A percentile compares a stretch with the other conserved stretches of the same genome.
These are phyloP conservation scores for Siniperca undulata DNA, from an alignment of 2,797 vertebrate genomes.

Conservation along the genomic window DNA sequence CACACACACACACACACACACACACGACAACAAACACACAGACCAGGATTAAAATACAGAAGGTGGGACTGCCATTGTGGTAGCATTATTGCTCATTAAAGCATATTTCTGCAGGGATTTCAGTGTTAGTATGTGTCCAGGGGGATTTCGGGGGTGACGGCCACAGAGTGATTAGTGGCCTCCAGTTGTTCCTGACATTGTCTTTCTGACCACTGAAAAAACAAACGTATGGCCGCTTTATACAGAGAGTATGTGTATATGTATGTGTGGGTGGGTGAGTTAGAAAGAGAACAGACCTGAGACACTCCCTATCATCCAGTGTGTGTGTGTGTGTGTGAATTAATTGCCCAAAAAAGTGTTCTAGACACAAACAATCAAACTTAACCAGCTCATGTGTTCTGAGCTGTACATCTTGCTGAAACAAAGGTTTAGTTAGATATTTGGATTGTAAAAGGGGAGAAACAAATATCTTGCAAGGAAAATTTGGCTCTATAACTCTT, in stretches of 20 bases:
- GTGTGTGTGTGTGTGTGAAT: background rate
- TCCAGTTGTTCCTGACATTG: conserved; percentile 74
- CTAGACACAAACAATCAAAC: background rate
- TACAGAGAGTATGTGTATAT: background rate
- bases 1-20: background rate
- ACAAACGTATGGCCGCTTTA: conserved; percentile 49
- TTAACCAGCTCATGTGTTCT: background rate
- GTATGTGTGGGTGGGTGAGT: background rate
- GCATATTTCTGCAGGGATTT: conserved; percentile 73
- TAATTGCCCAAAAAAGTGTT: background rate
- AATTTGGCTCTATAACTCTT: background rate
- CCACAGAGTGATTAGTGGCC: conserved; percentile 62
- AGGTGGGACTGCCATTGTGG: conserved; percentile 70
- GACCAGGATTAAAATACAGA: conserved; percentile 75
- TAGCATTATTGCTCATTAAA: conserved; percentile 78
- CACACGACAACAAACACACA: conserved; percentile 40
- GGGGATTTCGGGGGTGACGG: conserved; percentile 57
- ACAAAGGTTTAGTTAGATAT: background rate
- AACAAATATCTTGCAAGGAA: background rate
- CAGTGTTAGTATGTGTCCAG: conserved; percentile 49
- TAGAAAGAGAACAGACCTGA: background rate
- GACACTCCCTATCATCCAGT: background rate
- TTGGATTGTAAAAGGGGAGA: background rate
- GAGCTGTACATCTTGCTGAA: background rate
- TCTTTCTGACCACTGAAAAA: conserved; percentile 54